Evolutionary conservation across 2,113 vertebrate genomes (phyloP).

Genomic region (Menura novaehollandiae): DNA sequence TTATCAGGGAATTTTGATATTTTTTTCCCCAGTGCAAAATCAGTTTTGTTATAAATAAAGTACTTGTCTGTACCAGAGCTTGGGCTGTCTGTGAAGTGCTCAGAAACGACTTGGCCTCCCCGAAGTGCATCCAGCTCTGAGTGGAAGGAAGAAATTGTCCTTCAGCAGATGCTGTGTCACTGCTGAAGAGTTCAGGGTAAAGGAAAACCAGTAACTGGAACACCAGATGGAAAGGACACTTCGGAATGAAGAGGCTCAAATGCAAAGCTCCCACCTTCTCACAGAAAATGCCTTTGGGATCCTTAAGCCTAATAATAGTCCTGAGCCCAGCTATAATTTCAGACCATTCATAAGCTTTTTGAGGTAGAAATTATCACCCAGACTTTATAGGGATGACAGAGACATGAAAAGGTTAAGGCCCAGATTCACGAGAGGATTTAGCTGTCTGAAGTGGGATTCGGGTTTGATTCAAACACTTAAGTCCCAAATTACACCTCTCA

Average conservation of each 20-base stretch:
- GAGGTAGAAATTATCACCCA: conserved; percentile 51
- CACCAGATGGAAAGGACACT: neutral
- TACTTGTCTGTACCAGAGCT: neutral
- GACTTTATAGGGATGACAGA: conserved; percentile 27
- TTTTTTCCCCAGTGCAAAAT: neutral
- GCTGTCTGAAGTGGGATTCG: neutral
- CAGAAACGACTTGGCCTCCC: neutral
- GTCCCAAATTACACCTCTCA: neutral
- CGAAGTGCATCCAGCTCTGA: neutral
- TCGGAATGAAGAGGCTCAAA: neutral
- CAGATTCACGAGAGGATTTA: conserved; percentile 26
- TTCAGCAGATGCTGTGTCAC: conserved; percentile 23
- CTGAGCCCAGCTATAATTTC: conserved; percentile 31
- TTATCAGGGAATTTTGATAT: neutral
- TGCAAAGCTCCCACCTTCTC: neutral
- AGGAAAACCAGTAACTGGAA: neutral
- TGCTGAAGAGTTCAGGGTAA: neutral
- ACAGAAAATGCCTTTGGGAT: neutral
- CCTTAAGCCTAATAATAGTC: conserved; percentile 33
- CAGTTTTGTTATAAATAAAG: neutral
- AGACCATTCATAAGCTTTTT: conserved; percentile 37
- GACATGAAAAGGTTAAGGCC: conserved; percentile 1
- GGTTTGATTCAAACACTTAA: neutral
- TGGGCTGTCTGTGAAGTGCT: neutral
- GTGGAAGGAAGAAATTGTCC: neutral